Base-by-base conservation (phyloP, 2,113 vertebrate species). In the Myiopsitta monachus region DNA sequence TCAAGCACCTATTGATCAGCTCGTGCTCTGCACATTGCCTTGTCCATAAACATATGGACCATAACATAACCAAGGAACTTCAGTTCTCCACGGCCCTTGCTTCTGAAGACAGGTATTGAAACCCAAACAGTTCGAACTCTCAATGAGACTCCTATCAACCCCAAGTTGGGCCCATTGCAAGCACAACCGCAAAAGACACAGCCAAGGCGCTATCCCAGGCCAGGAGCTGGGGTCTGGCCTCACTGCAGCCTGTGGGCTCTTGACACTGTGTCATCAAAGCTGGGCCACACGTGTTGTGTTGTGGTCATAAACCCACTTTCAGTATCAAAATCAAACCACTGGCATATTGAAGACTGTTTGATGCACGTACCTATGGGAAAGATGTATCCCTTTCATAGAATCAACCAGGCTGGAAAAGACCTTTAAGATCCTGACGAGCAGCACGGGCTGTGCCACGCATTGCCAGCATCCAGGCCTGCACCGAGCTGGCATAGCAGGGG, bases 221-320 rank as follows among this genome's bases (percentile, higher is more conserved):
- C n/a, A 12, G n/a, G 57, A 3, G 0, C 2, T 2, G 8, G 39
- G 67, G 14, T 38, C 41, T 3, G 21, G 41, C 49, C 67, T 13
- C 13, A 3, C 49, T 8, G 31, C 15, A 43, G 43, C 7, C n/a
- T 18, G 51, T 3, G 1, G 70, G 62, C 5, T 75, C 52, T 39
- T 24, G 44, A 39, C 2, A 0, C 5, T 8, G 2, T 3, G 17
- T 14, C 10, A 2, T 39, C 3, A 0, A 38, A 33, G 78, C 52
- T n/a, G 14, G 33, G 57, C 33, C 57, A 30, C 38, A 23, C 0
- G 1, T 7, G 1, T 0, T 36, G 38, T 24, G 39, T 31, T 19
- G 27, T 8, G 27, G 13, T 36, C 68, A 68, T 8, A 59, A n/a
- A 85, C 33, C 24, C 11, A 18, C 57, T 47, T 72, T 21, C 15